Conservation (phyloP, 2,797 vertebrate genomes). For the Labroides dimidiatus region DNA sequence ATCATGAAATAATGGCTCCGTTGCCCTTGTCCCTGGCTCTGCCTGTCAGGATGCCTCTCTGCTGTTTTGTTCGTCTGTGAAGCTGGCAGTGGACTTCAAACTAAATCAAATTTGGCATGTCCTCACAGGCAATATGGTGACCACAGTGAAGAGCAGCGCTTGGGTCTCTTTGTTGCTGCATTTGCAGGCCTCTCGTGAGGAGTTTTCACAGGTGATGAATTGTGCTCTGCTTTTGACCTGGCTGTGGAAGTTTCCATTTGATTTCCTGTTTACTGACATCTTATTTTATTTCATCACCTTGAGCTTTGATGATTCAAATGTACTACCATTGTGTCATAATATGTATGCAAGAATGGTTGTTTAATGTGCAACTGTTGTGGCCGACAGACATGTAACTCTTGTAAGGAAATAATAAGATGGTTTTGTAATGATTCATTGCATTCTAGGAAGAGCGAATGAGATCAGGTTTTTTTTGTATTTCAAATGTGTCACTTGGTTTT, state of each 20-base stretch:
- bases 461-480: background rate
- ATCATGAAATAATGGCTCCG: slow-evolving; percentile 53
- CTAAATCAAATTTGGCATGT: slow-evolving; percentile 24
- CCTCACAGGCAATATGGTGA: slow-evolving; percentile 27
- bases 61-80: slow-evolving; percentile 17
- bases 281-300: background rate
- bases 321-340: too few species aligned
- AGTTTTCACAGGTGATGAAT: background rate
- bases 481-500: background rate
- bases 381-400: background rate
- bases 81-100: slow-evolving; percentile 33
- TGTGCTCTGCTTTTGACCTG: background rate
- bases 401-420: background rate
- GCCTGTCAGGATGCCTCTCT: slow-evolving; percentile 40
- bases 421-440: background rate
- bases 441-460: background rate
- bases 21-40: slow-evolving; percentile 50
- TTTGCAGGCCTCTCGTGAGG: background rate
- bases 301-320: background rate
- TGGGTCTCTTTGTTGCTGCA: slow-evolving; percentile 1
- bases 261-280: background rate
- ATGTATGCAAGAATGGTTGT: too few species aligned
- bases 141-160: slow-evolving; percentile 5
- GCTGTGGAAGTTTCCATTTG: background rate
- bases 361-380: background rate